Percentiles rank a stretch among this genome's conserved stretches.
Evolutionary conservation across 2,888 invertebrate species (phyloP).

Genomic region (Mystacides longicornis): DNA sequence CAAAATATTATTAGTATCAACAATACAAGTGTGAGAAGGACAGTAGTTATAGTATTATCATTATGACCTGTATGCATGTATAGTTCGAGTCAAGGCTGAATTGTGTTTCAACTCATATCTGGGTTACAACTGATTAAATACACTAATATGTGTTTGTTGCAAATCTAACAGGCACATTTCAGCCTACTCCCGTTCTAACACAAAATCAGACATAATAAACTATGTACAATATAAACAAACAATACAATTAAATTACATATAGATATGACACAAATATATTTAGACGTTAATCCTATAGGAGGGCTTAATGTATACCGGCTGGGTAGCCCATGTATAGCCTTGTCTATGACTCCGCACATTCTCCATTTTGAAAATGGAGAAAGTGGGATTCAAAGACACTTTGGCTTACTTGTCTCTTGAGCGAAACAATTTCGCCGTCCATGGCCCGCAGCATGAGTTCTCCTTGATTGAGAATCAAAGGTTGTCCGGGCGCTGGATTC

Average conservation of each 20-base stretch:
- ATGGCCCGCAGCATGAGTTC: conserved; percentile 83
- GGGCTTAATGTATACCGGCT: conserved; percentile 3
- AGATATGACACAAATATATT: not conserved
- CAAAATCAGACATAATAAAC: not conserved
- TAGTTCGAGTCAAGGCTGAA: conserved; percentile 1
- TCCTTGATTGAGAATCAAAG: conserved; percentile 55
- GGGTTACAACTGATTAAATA: not conserved
- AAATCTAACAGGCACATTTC: not conserved
- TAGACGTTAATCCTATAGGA: not conserved
- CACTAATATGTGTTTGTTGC: not conserved
- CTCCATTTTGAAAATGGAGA: not conserved
- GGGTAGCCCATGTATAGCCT: conserved; percentile 8
- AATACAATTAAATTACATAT: not conserved
- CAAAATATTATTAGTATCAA: not conserved
- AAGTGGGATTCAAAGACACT: no score
- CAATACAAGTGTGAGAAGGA: not conserved
- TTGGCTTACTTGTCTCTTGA: conserved; percentile 90
- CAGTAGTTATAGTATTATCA: not conserved
- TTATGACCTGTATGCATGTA: no score
- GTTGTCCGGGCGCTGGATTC: conserved; percentile 32
- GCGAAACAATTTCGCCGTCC: conserved; percentile 88
- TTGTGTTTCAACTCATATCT: no score
- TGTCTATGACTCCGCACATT: not conserved
- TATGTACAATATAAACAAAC: not conserved
- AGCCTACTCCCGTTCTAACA: not conserved